Base-by-base conservation (phyloP, 1,140 invertebrate genomes). In the Homalodisca vitripennis region DNA sequence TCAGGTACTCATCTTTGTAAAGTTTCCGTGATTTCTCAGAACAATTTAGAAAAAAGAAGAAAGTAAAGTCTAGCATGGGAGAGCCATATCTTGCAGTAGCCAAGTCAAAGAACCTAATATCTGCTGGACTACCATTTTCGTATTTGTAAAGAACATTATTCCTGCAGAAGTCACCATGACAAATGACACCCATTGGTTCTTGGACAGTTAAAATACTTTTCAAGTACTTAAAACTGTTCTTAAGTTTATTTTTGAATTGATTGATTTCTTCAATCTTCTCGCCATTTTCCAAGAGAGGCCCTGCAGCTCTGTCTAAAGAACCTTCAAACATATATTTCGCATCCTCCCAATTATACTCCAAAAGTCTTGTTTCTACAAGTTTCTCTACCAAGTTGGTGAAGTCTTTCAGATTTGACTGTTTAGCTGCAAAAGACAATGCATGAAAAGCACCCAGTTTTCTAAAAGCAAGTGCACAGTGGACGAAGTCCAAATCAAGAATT, bases 81-180 rank as follows among this genome's bases (percentile, higher is more conserved):
- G 78, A 78, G 0, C 75, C 69, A 62, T 81, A 81, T 24, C 66
- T 68, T 0, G 77, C 55, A 22, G 75, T 48, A 2, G 78, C 80
- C n/a, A 82, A 79, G 67, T 84, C 82, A 24, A 83, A 71, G 1
- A 83, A 57, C 51, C 76, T 78, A 0, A 77, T 71, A n/a, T 73
- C 73, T 0, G 75, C 32, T 0, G 77, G 63, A 12, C 69, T 41
- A 0, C 67, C 74, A 17, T 73, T 57, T 2, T 66, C 34, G 34
- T 80, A 78, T 69, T 78, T 79, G 73, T 82, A 86, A 55, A 85
- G 71, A 20, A 86, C 77, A 68, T 86, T 86, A 68, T 85, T 85
- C 53, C 79, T 81, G 80, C 82, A 84, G 71, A 80, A 83, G 72
- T 85, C 84, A 24, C 84, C 84, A 72, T 86, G 84, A 29, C 78